A percentile compares a stretch with the other conserved stretches of the same genome.
Evolutionary conservation across 1,140 invertebrate species (phyloP).

Genomic region (Drosophila leontia): DNA sequence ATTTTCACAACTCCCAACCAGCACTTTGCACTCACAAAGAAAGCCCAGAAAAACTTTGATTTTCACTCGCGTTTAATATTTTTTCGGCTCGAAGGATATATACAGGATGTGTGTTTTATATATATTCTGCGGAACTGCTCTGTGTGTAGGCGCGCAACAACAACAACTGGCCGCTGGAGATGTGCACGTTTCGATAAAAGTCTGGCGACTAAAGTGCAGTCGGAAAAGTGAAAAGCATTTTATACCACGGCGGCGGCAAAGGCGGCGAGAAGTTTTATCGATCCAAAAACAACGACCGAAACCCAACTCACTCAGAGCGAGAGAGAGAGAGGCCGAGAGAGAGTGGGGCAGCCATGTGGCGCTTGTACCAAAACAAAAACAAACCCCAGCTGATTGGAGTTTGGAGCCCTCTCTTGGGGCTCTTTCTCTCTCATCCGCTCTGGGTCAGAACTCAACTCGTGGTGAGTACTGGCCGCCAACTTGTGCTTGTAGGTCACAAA

Average conservation of each 20-base stretch:
- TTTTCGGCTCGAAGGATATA: slow-evolving; percentile 41
- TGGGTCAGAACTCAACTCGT: slow-evolving; percentile 31
- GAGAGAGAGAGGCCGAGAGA: slow-evolving; percentile 13
- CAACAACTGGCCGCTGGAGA: slow-evolving; percentile 52
- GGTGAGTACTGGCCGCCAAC: slow-evolving; percentile 17
- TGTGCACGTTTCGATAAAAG: slow-evolving; percentile 79
- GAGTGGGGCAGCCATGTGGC: slow-evolving; percentile 39
- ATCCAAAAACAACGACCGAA: slow-evolving; percentile 67
- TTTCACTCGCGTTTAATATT: slow-evolving; percentile 30
- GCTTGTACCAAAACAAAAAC: slow-evolving; percentile 73
- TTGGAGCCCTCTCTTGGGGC: slow-evolving; percentile 25
- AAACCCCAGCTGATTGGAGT: slow-evolving; percentile 79
- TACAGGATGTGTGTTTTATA: not conserved
- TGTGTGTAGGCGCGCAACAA: slow-evolving; percentile 22
- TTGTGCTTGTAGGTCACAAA: slow-evolving; percentile 46
- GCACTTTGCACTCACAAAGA: slow-evolving; percentile 53
- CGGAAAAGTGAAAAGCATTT: slow-evolving; percentile 85
- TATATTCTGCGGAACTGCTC: slow-evolving; percentile 26
- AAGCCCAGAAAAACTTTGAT: slow-evolving; percentile 37
- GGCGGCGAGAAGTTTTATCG: slow-evolving; percentile 70
- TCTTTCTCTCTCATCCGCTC: not conserved
- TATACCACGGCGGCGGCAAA: slow-evolving; percentile 62
- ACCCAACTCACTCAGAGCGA: slow-evolving; percentile 62
- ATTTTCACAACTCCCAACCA: slow-evolving; percentile 17
- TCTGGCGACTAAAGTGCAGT: slow-evolving; percentile 80